phyloP scores from a whole-genome alignment of 30 jellyfish, hydroid and myxozoan species.

The Turritopsis dohrnii region DNA sequence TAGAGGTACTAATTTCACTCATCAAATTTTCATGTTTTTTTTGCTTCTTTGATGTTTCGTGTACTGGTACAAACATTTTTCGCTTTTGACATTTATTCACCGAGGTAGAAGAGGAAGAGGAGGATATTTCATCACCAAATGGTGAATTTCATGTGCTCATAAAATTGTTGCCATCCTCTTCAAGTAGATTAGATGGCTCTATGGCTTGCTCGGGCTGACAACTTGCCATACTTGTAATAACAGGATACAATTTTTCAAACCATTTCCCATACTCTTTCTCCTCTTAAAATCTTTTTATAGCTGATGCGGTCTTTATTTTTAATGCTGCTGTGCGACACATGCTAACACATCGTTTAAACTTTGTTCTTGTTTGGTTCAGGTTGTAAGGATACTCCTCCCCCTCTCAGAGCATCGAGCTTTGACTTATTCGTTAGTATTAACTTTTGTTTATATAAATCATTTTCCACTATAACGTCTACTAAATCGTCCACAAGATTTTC shows the following conservation, averaged over 20 bases:
- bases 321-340: not conserved
- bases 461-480: not conserved
- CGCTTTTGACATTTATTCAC: too few species aligned
- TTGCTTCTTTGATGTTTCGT: not conserved
- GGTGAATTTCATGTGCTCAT: not conserved
- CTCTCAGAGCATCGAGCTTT: not conserved
- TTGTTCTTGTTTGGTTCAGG: not conserved
- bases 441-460: not conserved
- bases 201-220: conserved; percentile 30
- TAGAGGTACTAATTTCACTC: too few species aligned
- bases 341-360: not conserved
- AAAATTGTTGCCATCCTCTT: not conserved
- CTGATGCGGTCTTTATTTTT: not conserved
- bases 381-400: not conserved
- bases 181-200: not conserved
- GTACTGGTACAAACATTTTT: not conserved
- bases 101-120: too few species aligned
- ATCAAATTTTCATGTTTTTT: too few species aligned
- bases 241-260: conserved; percentile 1
- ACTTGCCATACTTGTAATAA: not conserved
- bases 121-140: not conserved
- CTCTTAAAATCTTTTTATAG: not conserved
- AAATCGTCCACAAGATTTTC: not conserved
- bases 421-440: not conserved
- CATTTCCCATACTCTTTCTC: conserved; percentile 5